phyloP scores from a whole-genome alignment of 1,140 invertebrate species.

The Hyles euphorbiae region DNA sequence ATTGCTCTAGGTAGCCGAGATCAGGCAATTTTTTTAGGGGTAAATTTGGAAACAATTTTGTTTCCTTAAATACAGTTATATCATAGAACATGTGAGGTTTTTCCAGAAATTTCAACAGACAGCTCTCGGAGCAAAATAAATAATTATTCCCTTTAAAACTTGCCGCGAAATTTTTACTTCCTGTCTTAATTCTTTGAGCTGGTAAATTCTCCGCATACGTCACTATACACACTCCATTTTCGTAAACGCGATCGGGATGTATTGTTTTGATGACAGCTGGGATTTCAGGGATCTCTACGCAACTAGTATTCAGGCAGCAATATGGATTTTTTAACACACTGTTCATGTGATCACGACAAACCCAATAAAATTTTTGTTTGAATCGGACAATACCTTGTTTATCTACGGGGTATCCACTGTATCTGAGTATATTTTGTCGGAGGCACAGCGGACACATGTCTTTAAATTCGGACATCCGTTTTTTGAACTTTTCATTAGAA shows the following conservation, averaged over 20 bases:
- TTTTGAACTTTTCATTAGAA: constrained; percentile 71
- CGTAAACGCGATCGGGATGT: constrained; percentile 53
- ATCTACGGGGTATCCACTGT: constrained; percentile 61
- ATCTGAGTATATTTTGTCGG: constrained; percentile 50
- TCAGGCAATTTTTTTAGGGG: constrained; percentile 67
- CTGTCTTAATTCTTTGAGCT: constrained; percentile 56
- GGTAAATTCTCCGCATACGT: constrained; percentile 75
- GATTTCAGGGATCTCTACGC: constrained; percentile 65
- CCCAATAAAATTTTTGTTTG: constrained; percentile 74
- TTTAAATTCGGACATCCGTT: constrained; percentile 68
- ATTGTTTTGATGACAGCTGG: constrained; percentile 60
- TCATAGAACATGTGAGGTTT: constrained; percentile 64
- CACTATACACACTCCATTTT: constrained; percentile 76
- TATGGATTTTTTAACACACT: constrained; percentile 61
- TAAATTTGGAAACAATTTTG: constrained; percentile 50
- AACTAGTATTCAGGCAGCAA: constrained; percentile 44
- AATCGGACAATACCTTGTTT: constrained; percentile 75
- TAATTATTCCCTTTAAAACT: constrained; percentile 67
- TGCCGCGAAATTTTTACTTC: constrained; percentile 55
- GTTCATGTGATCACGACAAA: constrained; percentile 72
- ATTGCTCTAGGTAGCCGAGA: constrained; percentile 77
- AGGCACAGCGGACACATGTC: constrained; percentile 77
- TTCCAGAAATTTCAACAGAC: constrained; percentile 70
- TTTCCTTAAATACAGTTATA: constrained; percentile 60
- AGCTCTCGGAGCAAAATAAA: constrained; percentile 73